A percentile compares a stretch with the other conserved stretches of the same genome.
phyloP scores from a whole-genome alignment of 1,140 invertebrate genomes.

The Nasonia giraulti region DNA sequence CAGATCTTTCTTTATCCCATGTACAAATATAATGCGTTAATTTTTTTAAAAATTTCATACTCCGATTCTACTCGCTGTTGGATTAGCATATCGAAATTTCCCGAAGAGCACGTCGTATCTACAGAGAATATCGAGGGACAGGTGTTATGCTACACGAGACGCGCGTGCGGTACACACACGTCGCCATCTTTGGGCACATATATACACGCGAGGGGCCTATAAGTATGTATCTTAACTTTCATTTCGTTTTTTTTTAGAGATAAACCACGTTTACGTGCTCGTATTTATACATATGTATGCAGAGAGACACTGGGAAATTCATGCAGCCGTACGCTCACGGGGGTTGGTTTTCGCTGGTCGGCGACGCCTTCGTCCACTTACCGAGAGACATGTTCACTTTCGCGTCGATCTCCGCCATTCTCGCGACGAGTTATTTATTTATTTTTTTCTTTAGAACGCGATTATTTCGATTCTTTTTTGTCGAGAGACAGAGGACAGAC shows the following conservation, averaged over 20 bases:
- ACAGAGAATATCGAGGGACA: not conserved
- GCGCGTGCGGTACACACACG: slow-evolving; percentile 2
- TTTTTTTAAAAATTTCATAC: not conserved
- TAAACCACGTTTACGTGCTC: not conserved
- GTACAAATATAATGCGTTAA: not conserved
- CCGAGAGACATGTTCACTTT: slow-evolving; percentile 75
- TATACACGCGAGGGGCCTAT: slow-evolving; percentile 15
- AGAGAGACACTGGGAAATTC: slow-evolving; percentile 7
- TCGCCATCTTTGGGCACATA: not conserved
- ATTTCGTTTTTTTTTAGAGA: not conserved
- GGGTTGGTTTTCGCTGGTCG: slow-evolving; percentile 57
- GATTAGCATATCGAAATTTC: slow-evolving; percentile 16
- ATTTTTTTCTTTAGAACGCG: no score
- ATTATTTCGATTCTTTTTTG: no score
- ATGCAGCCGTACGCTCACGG: slow-evolving; percentile 63
- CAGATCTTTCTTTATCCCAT: not conserved
- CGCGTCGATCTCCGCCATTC: slow-evolving; percentile 71
- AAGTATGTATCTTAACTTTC: not conserved
- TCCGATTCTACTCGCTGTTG: slow-evolving; percentile 37
- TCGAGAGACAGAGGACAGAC: no score
- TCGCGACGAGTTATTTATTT: not conserved
- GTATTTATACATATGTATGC: not conserved
- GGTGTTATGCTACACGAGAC: slow-evolving; percentile 39
- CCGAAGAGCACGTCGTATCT: not conserved
- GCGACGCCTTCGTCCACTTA: slow-evolving; percentile 66